These are phyloP conservation scores for Tapirus terrestris DNA, from an alignment of 2,113 vertebrate species.

Conservation along the genomic window DNA sequence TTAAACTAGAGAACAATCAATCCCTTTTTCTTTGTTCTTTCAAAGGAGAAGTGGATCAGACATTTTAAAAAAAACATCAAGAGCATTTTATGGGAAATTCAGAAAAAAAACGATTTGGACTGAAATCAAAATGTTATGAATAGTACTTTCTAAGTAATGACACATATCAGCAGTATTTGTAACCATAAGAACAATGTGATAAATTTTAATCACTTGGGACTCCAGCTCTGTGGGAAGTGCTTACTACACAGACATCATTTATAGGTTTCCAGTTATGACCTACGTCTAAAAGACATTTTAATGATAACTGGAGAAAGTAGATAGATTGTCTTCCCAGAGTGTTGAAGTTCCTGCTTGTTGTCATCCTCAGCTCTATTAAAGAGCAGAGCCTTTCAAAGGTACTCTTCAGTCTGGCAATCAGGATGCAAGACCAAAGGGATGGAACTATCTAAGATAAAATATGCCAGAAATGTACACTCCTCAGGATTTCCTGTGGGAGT, in stretches of 20 bases:
- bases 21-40: constrained; percentile 80
- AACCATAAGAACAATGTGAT: constrained; percentile 89
- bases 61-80: constrained; percentile 77
- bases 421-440: constrained; percentile 84
- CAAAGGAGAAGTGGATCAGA: constrained; percentile 73
- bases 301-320: constrained; percentile 91
- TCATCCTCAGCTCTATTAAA: constrained; percentile 89
- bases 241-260: constrained; percentile 89
- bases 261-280: constrained; percentile 92
- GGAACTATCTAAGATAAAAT: constrained; percentile 88
- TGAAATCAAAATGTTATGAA: constrained; percentile 88
- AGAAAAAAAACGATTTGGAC: constrained; percentile 84
- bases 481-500: constrained; percentile 90
- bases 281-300: constrained; percentile 91
- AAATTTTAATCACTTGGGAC: constrained; percentile 90
- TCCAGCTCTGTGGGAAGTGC: constrained; percentile 89
- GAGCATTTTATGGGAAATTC: constrained; percentile 83
- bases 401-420: constrained; percentile 85
- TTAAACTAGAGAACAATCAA: constrained; percentile 80
- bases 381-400: constrained; percentile 89
- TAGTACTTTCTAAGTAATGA: constrained; percentile 87
- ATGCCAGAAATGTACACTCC: constrained; percentile 87
- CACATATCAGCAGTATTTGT: constrained; percentile 90
- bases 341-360: constrained; percentile 93
- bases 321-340: constrained; percentile 90